Evolutionary conservation across 2,888 invertebrate species (phyloP).

Genomic region (Pterostichus madidus): DNA sequence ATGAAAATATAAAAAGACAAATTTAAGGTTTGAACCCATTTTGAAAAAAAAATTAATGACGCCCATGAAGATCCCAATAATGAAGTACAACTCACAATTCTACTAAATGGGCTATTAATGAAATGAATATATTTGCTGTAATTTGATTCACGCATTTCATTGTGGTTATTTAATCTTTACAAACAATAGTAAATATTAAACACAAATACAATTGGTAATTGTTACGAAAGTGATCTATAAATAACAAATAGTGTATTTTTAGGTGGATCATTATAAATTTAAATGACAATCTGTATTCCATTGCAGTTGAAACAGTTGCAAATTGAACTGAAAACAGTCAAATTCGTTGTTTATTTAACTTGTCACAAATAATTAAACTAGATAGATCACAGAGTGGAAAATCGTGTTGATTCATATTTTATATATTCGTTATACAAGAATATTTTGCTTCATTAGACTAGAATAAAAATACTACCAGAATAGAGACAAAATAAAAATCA

Average conservation of each 20-base stretch:
- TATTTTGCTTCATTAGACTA: neutral
- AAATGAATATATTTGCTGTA: too few relatives aligned
- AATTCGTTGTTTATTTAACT: constrained; percentile 41
- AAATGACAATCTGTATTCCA: constrained; percentile 26
- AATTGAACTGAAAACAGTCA: constrained; percentile 35
- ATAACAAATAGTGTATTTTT: constrained; percentile 42
- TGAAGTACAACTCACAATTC: too few relatives aligned
- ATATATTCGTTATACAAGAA: constrained; percentile 3
- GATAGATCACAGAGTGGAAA: constrained; percentile 49
- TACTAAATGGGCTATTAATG: too few relatives aligned
- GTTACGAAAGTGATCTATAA: constrained; percentile 34
- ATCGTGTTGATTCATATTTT: constrained; percentile 40
- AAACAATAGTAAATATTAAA: constrained; percentile 21
- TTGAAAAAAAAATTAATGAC: too few relatives aligned
- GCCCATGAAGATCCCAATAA: too few relatives aligned
- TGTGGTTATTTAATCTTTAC: constrained; percentile 38
- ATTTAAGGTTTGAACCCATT: too few relatives aligned
- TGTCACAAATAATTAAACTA: constrained; percentile 49
- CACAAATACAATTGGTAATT: constrained; percentile 20
- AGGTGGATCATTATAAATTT: constrained; percentile 27
- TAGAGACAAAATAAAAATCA: neutral
- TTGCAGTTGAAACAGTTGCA: constrained; percentile 31
- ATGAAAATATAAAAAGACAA: too few relatives aligned
- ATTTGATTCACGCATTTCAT: constrained; percentile 1
- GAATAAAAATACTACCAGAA: neutral